A percentile compares a stretch with the other conserved stretches of the same genome.
Conservation (phyloP, 2,797 vertebrate species). For the Cetoscarus ocellatus region DNA sequence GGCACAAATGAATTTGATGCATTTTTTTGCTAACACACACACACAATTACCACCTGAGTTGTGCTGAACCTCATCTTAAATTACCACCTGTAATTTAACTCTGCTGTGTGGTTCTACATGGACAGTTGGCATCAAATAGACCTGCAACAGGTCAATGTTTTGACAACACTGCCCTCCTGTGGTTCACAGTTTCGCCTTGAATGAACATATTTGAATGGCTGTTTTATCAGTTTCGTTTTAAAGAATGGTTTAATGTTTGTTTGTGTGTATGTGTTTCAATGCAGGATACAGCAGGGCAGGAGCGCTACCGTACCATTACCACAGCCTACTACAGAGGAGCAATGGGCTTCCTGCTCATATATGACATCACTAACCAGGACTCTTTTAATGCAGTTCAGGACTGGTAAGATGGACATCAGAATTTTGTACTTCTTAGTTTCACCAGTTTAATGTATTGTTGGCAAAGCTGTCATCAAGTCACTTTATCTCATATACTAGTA, state of each 20-base stretch:
- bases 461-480: too few relatives aligned
- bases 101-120: too few relatives aligned
- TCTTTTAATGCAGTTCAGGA: slow-evolving; percentile 92
- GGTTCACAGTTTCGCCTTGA: slow-evolving; percentile 15
- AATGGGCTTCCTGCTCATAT: slow-evolving; percentile 96
- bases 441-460: too few relatives aligned
- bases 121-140: too few relatives aligned
- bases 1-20: too few relatives aligned
- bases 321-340: slow-evolving; percentile 95
- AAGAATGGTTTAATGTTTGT: background rate
- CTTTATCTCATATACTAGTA: too few relatives aligned
- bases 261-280: slow-evolving; percentile 26
- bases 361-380: slow-evolving; percentile 92
- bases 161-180: slow-evolving; percentile 53
- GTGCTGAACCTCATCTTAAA: background rate
- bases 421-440: background rate
- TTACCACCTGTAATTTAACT: too few relatives aligned
- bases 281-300: slow-evolving; percentile 94
- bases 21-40: too few relatives aligned
- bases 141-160: background rate
- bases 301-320: slow-evolving; percentile 94
- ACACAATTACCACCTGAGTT: too few relatives aligned
- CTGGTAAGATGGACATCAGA: slow-evolving; percentile 83
- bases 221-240: background rate
- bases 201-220: background rate